These are phyloP conservation scores for Pluvianellus socialis DNA, from an alignment of 2,113 vertebrate species.

Conservation along the genomic window DNA sequence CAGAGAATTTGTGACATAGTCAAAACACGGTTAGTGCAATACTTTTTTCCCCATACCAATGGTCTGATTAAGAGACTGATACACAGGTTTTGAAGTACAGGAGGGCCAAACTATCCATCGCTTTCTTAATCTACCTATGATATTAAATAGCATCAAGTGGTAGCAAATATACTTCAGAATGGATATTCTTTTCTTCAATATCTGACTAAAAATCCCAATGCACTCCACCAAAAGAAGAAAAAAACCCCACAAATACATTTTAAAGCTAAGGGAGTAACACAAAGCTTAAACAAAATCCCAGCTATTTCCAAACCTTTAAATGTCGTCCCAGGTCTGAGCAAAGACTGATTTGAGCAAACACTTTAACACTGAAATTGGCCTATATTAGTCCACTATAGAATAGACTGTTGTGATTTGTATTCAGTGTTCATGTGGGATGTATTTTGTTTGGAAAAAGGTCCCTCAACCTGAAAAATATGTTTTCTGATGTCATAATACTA, in stretches of 20 bases:
- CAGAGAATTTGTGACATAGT: neutral
- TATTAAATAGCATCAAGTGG: neutral
- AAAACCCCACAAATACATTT: neutral
- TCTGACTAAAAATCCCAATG: neutral
- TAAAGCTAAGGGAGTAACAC: neutral
- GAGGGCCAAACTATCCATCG: neutral
- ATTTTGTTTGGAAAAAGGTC: slow-evolving; percentile 13
- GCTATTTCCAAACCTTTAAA: neutral
- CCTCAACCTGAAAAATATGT: slow-evolving; percentile 15
- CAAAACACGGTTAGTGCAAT: neutral
- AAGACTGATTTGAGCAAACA: neutral
- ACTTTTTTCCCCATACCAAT: rapidly evolving
- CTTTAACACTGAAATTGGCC: neutral
- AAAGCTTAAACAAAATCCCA: neutral
- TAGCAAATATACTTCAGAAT: neutral
- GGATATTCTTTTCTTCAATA: neutral
- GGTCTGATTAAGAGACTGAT: neutral
- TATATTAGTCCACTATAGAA: neutral
- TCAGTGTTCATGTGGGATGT: neutral
- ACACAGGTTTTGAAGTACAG: neutral
- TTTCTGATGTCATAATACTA: slow-evolving; percentile 35
- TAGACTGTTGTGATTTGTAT: neutral
- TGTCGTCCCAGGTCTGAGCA: neutral
- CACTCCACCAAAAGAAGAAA: neutral
- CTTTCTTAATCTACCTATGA: neutral